Percentiles rank a stretch among this genome's conserved stretches.
Evolutionary conservation across 2,113 vertebrate genomes (phyloP).

Genomic region (Ptilonorhynchus violaceus): DNA sequence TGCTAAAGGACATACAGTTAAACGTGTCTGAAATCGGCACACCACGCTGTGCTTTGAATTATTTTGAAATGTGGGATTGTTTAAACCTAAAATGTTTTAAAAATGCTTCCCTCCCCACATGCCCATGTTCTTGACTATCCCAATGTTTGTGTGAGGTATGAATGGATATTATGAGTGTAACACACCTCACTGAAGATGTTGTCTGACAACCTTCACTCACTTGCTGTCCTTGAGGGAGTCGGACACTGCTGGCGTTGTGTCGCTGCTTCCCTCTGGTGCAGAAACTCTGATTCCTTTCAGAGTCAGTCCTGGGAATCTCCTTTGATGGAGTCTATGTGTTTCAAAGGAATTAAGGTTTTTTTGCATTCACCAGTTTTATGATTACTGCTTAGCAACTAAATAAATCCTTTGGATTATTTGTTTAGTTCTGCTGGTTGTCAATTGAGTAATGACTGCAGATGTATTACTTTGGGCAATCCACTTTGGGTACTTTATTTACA

Average conservation of each 20-base stretch:
- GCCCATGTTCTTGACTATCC: not conserved
- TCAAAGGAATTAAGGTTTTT: not conserved
- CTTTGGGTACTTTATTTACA: not conserved
- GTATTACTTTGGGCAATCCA: not conserved
- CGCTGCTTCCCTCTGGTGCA: not conserved
- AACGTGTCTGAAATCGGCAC: not conserved
- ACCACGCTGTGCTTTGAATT: not conserved
- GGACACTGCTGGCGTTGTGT: fast-evolving
- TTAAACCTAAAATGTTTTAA: not conserved
- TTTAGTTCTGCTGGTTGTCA: not conserved
- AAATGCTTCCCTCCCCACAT: not conserved
- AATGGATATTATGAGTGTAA: not conserved
- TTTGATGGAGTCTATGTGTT: not conserved
- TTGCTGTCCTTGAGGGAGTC: not conserved
- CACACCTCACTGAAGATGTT: not conserved
- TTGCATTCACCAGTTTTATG: not conserved
- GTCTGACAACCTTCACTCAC: not conserved
- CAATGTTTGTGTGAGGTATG: fast-evolving
- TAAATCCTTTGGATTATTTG: not conserved
- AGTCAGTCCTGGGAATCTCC: not conserved
- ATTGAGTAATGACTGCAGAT: not conserved
- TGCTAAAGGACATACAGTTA: not conserved
- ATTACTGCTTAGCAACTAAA: not conserved
- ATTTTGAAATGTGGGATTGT: not conserved
- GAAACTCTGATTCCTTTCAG: not conserved